Evolutionary conservation across 1,140 invertebrate genomes (phyloP), one percentile per base, ranked within the genome.

Genomic region (Holcopasites calliopsidis): DNA sequence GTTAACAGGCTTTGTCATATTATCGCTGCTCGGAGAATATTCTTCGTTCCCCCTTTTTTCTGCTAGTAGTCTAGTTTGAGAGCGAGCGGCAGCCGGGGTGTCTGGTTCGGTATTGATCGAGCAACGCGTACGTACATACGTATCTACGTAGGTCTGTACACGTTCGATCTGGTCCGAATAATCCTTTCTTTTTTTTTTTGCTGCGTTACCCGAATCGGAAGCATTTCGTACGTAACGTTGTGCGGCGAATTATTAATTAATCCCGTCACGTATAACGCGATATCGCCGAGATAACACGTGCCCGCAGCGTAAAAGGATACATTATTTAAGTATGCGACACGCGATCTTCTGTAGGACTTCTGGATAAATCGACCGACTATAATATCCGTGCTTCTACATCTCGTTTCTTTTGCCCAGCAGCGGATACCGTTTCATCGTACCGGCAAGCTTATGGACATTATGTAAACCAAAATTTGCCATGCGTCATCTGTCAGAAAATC

Each of bases 41-140:
- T 44, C 50, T 49, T 11, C 50, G 11, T 61, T 62, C 47, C 26
- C 64, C 31, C 33, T 38, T 65, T 64, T 64, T 64, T 68, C 64
- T 54, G 33, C 33, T 8, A 26, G 28, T 44, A 58, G 35, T 76
- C 74, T 61, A 70, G 58, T 73, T 77, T 78, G 75, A 47, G 65
- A 78, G n/a, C n/a, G 61, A 44, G 62, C 62, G 35, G 76, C 79
- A 81, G 79, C 68, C 79, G 71, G 79, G 82, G 79, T 84, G 83
- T 83, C 85, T 86, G 78, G 81, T 83, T 77, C 80, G 78, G 85
- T 86, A 86, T 86, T 86, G 85, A 86, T 86, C 85, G 76, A 72
- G 61, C 50, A 57, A 77, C 65, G 60, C 58, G 49, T 68, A 84
- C 57, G n/a, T 61, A 69, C 55, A 26, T 65, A 40, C 50, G 35